Evolutionary conservation across 2,113 vertebrate species (phyloP).

Genomic region (Petrocephalus zakoni): DNA sequence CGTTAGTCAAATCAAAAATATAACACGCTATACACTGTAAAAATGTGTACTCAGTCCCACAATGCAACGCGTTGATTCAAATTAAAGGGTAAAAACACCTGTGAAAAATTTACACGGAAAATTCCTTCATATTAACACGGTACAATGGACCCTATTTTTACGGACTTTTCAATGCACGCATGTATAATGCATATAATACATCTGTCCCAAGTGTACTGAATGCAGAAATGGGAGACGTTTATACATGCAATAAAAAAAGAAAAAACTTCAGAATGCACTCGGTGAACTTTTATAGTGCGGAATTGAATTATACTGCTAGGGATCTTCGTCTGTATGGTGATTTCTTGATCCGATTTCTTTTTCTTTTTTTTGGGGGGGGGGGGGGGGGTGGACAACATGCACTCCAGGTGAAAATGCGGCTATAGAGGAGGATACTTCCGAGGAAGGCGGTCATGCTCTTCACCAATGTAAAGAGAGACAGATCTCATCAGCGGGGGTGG

Average conservation of each 20-base stretch:
- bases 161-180: too few species aligned
- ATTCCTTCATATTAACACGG: too few species aligned
- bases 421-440: neutral
- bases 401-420: neutral
- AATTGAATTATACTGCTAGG: neutral
- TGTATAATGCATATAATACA: neutral
- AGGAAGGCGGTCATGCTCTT: neutral
- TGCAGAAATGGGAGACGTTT: neutral
- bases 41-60: too few species aligned
- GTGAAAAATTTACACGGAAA: too few species aligned
- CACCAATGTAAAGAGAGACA: neutral
- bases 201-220: neutral
- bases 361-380: neutral
- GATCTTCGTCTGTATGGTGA: neutral
- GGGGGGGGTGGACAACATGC: neutral
- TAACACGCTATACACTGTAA: neutral
- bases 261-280: neutral
- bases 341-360: neutral
- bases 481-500: slow-evolving; percentile 30
- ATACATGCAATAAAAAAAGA: neutral
- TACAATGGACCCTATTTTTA: too few species aligned
- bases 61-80: too few species aligned
- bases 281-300: neutral
- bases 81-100: too few species aligned
- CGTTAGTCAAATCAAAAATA: neutral